These are phyloP conservation scores for Brachypteracias leptosomus DNA, from an alignment of 2,113 vertebrate genomes.

Conservation along the genomic window DNA sequence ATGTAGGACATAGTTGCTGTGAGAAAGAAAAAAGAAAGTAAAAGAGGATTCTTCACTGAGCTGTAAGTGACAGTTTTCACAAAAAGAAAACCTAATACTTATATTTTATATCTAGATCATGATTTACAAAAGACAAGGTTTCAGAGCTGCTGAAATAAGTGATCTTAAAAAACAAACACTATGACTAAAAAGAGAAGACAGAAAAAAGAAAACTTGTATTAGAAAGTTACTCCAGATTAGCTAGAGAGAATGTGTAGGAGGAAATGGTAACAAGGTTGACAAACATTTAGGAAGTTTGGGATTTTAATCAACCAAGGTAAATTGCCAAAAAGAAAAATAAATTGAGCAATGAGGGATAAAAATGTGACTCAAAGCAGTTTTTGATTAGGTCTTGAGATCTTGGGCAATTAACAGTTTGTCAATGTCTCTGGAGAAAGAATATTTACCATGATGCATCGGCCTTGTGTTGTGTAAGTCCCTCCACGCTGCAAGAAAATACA, in stretches of 20 bases:
- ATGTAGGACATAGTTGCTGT: not conserved
- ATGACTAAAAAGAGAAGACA: not conserved
- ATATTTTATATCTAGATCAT: not conserved
- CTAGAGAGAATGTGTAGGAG: not conserved
- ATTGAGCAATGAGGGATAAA: not conserved
- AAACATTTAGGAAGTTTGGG: not conserved
- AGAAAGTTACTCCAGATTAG: not conserved
- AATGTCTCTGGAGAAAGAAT: not conserved
- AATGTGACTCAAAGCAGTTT: not conserved
- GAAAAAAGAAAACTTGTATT: not conserved
- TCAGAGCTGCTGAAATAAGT: not conserved
- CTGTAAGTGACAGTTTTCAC: not conserved
- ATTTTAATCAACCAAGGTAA: not conserved
- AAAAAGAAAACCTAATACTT: not conserved
- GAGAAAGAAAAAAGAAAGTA: not conserved
- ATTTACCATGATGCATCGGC: slow-evolving; percentile 54
- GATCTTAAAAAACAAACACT: not conserved
- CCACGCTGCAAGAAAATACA: slow-evolving; percentile 53
- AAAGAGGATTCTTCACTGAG: not conserved
- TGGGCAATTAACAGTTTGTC: not conserved
- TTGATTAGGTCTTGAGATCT: not conserved
- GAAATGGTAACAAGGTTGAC: not conserved
- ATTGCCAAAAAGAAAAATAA: not conserved
- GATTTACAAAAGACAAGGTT: not conserved
- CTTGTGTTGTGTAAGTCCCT: slow-evolving; percentile 44